Evolutionary conservation across 53 echinoderm and acorn worm species (phyloP).

Genomic region (Antedon mediterranea): DNA sequence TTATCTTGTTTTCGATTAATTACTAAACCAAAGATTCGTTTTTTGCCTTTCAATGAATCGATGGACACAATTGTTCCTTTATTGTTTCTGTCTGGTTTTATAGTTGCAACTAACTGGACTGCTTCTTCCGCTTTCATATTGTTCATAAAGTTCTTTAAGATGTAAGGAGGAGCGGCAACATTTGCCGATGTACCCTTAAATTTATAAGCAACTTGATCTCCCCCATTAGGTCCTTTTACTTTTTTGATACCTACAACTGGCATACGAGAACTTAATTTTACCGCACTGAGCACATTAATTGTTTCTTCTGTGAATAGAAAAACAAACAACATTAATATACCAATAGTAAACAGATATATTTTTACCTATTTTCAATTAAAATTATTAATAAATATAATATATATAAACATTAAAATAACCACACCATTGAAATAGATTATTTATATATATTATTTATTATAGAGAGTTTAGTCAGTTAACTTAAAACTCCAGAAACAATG

Average conservation of each 20-base stretch:
- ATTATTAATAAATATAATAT: too few species aligned
- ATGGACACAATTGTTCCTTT: conserved; percentile 51
- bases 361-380: too few species aligned
- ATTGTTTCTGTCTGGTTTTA: conserved; percentile 38
- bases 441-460: too few species aligned
- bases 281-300: conserved; percentile 48
- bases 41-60: conserved; percentile 14
- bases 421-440: too few species aligned
- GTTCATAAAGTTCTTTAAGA: conserved; percentile 29
- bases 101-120: conserved; percentile 35
- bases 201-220: conserved; percentile 38
- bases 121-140: conserved; percentile 36
- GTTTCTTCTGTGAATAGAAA: conserved; percentile 24
- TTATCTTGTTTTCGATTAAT: conserved; percentile 31
- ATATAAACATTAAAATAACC: too few species aligned
- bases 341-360: too few species aligned
- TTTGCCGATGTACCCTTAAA: conserved; percentile 55
- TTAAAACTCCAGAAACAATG: too few species aligned
- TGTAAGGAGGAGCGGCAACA: conserved; percentile 28
- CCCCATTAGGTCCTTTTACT: conserved; percentile 42
- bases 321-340: not conserved
- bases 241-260: conserved; percentile 48
- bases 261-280: conserved; percentile 29
- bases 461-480: too few species aligned
- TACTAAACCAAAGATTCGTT: conserved; percentile 37